Base-by-base conservation (phyloP, 1,140 invertebrate genomes). In the Zaprionus lachaisei region DNA sequence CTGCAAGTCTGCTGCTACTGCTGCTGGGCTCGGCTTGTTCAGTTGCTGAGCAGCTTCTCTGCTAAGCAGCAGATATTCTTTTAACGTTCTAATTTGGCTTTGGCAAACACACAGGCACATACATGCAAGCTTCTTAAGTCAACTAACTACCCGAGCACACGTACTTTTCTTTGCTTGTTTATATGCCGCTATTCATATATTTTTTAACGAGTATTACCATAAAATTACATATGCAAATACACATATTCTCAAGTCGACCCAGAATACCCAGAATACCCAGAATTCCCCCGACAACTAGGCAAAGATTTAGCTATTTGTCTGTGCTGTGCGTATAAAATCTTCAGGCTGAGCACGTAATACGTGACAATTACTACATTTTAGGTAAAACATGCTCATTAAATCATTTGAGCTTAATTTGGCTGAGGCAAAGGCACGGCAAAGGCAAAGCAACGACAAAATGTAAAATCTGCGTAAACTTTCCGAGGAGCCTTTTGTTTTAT, bases 141-240 rank as follows among this genome's bases (percentile, higher is more conserved):
- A 85, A 85, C 83, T 86, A 82, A 71, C 79, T 67, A 68, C n/a
- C 68, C 64, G 68, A 81, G 67, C 56, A 69, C 75, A 79, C 71
- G 60, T 81, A 81, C 71, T 81, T 85, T 65, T 55, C 67, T 56
- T 17, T 56, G 67, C 65, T 66, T 85, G 82, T 85, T 84, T 83
- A 78, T 67, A 49, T 74, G 44, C 64, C 54, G 78, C 77, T 72
- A 80, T 82, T 57, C 55, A 79, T 71, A 70, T 72, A 72, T 80
- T 87, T 87, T 87, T 87, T 87, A 87, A 87, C 84, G 85, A 84
- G 84, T 79, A 84, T 89, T 87, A 89, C 85, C 84, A 89, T 87
- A 81, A 87, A 87, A 87, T 87, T 89, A 87, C 84, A 87, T 89
- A 87, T 87, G 84, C 84, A 87, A 87, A 87, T 87, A 89, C 56